Conservation (phyloP, 2,797 vertebrate genomes). For the Sciaenops ocellatus region DNA sequence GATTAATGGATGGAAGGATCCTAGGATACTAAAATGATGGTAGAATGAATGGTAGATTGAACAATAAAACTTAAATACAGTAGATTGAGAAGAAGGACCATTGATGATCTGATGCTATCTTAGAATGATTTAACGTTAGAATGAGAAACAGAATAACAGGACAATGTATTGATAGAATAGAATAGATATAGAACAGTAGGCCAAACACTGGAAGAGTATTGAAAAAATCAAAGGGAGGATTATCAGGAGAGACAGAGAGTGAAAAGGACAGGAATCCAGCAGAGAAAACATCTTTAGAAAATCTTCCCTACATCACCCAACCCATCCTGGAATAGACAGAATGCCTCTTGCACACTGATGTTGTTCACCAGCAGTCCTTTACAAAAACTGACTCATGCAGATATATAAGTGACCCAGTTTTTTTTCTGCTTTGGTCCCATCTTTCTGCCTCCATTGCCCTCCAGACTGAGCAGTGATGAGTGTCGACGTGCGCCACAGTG, state of each 20-base stretch:
- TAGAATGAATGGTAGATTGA: neutral
- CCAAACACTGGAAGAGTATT: neutral
- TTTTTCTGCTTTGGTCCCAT: neutral
- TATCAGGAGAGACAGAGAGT: neutral
- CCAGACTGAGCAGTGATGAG: constrained; percentile 2
- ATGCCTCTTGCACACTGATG: constrained; percentile 41
- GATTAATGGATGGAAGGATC: neutral
- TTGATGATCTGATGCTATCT: neutral
- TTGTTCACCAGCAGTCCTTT: constrained; percentile 9
- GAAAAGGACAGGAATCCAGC: neutral
- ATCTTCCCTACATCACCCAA: constrained; percentile 4
- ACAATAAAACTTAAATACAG: neutral
- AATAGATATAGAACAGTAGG: neutral
- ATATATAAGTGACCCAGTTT: constrained; percentile 4
- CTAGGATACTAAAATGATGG: neutral
- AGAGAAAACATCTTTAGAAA: neutral
- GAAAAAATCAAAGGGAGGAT: neutral
- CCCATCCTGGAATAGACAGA: constrained; percentile 19
- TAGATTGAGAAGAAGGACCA: neutral
- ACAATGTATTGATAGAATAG: too few species aligned
- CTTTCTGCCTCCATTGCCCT: neutral
- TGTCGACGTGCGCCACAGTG: constrained; percentile 5
- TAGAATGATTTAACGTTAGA: neutral
- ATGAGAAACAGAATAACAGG: neutral
- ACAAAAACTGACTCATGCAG: constrained; percentile 14